Percentiles rank a stretch among this genome's conserved stretches.
Evolutionary conservation across 2,113 vertebrate species (phyloP).

Genomic region (Ranitomeya variabilis): DNA sequence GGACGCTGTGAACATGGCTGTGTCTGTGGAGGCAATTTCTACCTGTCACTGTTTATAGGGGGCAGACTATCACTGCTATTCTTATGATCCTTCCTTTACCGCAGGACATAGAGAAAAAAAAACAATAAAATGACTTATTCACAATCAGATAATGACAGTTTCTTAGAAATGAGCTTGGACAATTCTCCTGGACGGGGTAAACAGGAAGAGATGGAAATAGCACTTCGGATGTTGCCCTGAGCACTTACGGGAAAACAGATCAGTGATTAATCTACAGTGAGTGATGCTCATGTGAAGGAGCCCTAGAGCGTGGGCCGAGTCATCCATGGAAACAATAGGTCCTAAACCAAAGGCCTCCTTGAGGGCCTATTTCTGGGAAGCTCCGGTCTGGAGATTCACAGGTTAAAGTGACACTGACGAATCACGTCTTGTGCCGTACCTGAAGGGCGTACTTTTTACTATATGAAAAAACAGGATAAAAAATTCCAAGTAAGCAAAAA

Average conservation of each 20-base stretch:
- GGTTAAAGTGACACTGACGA: neutral
- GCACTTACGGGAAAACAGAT: neutral
- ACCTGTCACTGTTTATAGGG: neutral
- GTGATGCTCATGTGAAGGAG: neutral
- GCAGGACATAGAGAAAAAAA: neutral
- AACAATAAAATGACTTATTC: neutral
- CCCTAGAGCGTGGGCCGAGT: neutral
- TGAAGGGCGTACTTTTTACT: too few species aligned
- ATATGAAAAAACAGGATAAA: too few species aligned
- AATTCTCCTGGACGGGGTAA: neutral
- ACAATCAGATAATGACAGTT: neutral
- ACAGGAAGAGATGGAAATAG: constrained; percentile 27
- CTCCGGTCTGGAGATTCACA: neutral
- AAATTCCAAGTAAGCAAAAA: too few species aligned
- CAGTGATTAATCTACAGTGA: neutral
- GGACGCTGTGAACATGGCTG: too few species aligned
- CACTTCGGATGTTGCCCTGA: neutral
- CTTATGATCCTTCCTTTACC: neutral
- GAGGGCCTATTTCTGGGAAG: neutral
- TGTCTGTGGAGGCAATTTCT: too few species aligned
- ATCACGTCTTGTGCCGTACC: too few species aligned
- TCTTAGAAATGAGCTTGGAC: neutral
- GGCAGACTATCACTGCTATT: neutral
- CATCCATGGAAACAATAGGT: neutral
- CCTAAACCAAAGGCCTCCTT: neutral